phyloP scores from a whole-genome alignment of 2,888 invertebrate species.

The Laspeyria flexula region DNA sequence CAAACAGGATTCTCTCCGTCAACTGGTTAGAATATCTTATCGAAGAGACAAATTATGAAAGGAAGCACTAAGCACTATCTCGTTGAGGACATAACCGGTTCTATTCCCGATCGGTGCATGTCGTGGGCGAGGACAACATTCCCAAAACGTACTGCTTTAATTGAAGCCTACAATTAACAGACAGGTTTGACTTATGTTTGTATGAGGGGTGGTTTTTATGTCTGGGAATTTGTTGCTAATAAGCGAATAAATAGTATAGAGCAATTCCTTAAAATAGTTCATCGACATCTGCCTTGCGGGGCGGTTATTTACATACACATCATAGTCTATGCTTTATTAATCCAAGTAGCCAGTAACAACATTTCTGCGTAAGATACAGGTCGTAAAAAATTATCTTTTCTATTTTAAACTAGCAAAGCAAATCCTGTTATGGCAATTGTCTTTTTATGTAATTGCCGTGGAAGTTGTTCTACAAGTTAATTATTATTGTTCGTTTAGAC shows the following conservation, averaged over 20 bases:
- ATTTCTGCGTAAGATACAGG: neutral
- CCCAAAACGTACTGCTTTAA: conserved; percentile 58
- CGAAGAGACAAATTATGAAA: conserved; percentile 34
- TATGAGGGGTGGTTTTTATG: neutral
- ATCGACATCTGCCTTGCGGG: too few species aligned
- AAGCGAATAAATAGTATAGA: neutral
- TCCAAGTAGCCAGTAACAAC: neutral
- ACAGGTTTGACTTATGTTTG: conserved; percentile 34
- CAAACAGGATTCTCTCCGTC: conserved; percentile 2
- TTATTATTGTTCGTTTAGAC: neutral
- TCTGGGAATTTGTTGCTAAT: neutral
- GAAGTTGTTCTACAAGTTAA: neutral
- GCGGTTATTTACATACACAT: too few species aligned
- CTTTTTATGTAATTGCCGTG: neutral
- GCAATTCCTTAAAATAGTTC: neutral
- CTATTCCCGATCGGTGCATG: conserved; percentile 48
- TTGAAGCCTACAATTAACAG: conserved; percentile 45
- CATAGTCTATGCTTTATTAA: too few species aligned
- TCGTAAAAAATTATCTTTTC: conserved; percentile 4
- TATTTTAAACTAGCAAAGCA: neutral
- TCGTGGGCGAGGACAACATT: conserved; percentile 69
- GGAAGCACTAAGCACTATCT: conserved; percentile 26
- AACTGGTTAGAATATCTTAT: conserved; percentile 20
- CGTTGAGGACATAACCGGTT: conserved; percentile 61
- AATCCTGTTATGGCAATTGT: neutral